Percentiles rank a stretch among this genome's conserved stretches.
Evolutionary conservation across 1,140 invertebrate species (phyloP).

Genomic region (Marisa cornuarietis): DNA sequence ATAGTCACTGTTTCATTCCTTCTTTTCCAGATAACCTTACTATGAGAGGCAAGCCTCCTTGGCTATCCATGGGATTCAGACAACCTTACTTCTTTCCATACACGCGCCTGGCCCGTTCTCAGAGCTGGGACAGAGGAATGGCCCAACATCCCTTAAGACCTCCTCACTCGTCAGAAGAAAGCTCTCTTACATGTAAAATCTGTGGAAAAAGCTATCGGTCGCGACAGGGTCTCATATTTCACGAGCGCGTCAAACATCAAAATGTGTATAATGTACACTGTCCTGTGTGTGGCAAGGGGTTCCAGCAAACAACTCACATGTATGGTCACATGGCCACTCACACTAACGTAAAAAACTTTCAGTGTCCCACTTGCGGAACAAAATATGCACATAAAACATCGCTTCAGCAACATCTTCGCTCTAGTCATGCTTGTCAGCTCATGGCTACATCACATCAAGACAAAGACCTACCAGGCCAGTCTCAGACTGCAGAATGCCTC

Average conservation of each 20-base stretch:
- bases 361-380: slow-evolving; percentile 29
- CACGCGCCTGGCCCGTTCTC: slow-evolving; percentile 15
- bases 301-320: slow-evolving; percentile 34
- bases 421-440: background rate
- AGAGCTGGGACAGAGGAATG: slow-evolving; percentile 17
- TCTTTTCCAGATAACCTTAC: slow-evolving; percentile 25
- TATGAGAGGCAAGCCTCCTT: slow-evolving; percentile 17
- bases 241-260: slow-evolving; percentile 31
- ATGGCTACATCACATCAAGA: slow-evolving; percentile 1
- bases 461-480: slow-evolving; percentile 2
- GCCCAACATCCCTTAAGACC: background rate
- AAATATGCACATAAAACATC: slow-evolving; percentile 36
- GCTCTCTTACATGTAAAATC: slow-evolving; percentile 21
- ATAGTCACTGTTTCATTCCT: slow-evolving; percentile 16
- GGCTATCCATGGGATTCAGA: slow-evolving; percentile 13
- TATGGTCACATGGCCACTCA: slow-evolving; percentile 34
- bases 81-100: slow-evolving; percentile 24
- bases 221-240: slow-evolving; percentile 25
- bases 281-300: slow-evolving; percentile 32
- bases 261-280: slow-evolving; percentile 31
- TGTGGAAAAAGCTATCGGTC: slow-evolving; percentile 32
- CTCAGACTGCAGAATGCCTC: background rate
- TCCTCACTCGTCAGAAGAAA: slow-evolving; percentile 4
- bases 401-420: slow-evolving; percentile 20
- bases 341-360: slow-evolving; percentile 29